Conservation (phyloP, 1,140 invertebrate genomes). For the Mizuhopecten yessoensis region DNA sequence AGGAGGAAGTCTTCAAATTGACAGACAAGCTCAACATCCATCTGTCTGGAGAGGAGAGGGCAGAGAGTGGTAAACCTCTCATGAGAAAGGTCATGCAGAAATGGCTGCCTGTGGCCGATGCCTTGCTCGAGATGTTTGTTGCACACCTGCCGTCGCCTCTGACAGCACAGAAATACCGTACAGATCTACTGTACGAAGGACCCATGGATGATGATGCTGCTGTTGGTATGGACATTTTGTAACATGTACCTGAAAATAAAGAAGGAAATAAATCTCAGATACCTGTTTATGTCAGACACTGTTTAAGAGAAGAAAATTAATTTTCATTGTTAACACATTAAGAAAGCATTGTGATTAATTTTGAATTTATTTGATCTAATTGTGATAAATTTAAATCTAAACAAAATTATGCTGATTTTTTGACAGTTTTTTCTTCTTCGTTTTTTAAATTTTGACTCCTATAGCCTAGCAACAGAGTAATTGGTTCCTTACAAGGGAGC, state of each 20-base stretch:
- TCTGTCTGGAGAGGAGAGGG: conserved; percentile 96
- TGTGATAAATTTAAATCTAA: not conserved
- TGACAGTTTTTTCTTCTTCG: no score
- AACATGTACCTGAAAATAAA: no score
- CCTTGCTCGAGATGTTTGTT: conserved; percentile 99
- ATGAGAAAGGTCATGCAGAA: conserved; percentile 93
- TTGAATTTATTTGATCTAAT: not conserved
- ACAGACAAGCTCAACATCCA: conserved; percentile 93
- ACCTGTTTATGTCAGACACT: no score
- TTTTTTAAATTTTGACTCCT: no score
- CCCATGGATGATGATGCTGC: conserved; percentile 98
- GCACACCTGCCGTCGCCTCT: conserved; percentile 99
- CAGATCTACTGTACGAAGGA: conserved; percentile 94
- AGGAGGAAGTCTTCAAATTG: conserved; percentile 82
- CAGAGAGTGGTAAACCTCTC: conserved; percentile 90
- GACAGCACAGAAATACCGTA: conserved; percentile 98
- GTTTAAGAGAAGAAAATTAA: no score
- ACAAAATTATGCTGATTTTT: not conserved
- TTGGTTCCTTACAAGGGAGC: no score
- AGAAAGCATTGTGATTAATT: not conserved
- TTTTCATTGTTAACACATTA: no score
- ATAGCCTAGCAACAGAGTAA: no score
- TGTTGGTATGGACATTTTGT: conserved; percentile 86
- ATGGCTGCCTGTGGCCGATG: conserved; percentile 99
- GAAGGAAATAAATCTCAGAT: no score